Conservation (phyloP, 2,888 invertebrate genomes). For the Arrhopalites spinosus region DNA sequence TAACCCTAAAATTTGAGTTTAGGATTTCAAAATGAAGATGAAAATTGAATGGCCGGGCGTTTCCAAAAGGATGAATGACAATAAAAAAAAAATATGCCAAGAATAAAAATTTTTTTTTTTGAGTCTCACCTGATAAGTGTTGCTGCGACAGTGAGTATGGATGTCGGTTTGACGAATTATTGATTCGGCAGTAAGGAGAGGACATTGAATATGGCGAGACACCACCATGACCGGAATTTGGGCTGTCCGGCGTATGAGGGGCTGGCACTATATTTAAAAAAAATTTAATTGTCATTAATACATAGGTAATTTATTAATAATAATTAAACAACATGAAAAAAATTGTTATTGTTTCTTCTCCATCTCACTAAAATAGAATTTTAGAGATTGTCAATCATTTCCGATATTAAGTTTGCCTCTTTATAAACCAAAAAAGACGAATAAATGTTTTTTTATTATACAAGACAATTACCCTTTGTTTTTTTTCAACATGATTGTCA, state of each 20-base stretch:
- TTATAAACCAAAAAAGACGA: no score
- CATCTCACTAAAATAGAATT: no score
- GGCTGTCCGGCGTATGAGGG: conserved; percentile 57
- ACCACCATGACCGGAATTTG: conserved; percentile 56
- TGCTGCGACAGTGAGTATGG: conserved; percentile 56
- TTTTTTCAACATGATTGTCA: background rate
- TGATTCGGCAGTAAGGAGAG: conserved; percentile 55
- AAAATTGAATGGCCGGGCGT: no score
- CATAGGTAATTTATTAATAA: background rate
- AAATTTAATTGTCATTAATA: conserved; percentile 9
- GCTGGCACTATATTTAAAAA: conserved; percentile 57
- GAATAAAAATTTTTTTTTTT: no score
- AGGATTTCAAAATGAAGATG: no score
- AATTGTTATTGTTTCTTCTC: no score
- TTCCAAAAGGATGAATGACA: background rate
- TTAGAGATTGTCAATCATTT: no score
- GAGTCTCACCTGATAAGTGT: conserved; percentile 56
- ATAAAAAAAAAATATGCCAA: background rate
- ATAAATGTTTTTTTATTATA: no score
- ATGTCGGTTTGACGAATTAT: conserved; percentile 52
- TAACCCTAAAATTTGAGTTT: no score
- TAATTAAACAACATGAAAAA: no score
- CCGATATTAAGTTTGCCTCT: no score
- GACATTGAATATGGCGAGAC: conserved; percentile 55
- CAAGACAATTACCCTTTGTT: conserved; percentile 9